phyloP scores from a whole-genome alignment of 2,797 vertebrate species.

The Lateolabrax maculatus region DNA sequence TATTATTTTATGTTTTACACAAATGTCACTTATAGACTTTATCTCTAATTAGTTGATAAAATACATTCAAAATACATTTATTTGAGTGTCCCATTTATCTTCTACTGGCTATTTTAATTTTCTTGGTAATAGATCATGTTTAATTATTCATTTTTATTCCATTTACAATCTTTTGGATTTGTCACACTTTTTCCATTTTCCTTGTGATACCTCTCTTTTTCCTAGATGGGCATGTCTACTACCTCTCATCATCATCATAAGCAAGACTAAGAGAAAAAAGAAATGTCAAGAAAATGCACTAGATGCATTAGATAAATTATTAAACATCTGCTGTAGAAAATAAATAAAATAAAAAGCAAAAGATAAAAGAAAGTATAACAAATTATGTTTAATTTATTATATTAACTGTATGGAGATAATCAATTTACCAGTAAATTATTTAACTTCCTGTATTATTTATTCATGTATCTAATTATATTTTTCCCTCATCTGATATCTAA shows the following conservation, averaged over 20 bases:
- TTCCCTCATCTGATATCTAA: neutral
- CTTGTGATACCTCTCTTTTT: neutral
- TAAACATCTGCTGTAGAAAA: constrained; percentile 3
- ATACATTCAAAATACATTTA: neutral
- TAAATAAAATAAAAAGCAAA: constrained; percentile 10
- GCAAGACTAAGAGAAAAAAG: neutral
- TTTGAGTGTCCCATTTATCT: neutral
- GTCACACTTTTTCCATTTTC: neutral
- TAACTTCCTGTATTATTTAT: neutral
- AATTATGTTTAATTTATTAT: too few relatives aligned
- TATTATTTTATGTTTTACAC: too few relatives aligned
- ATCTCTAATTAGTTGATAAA: neutral
- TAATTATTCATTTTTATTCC: neutral
- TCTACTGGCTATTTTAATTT: neutral
- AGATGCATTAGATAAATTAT: neutral
- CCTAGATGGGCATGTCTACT: neutral
- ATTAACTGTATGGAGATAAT: neutral
- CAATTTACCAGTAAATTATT: constrained; percentile 1
- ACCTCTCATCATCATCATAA: neutral
- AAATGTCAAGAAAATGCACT: neutral
- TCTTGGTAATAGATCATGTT: neutral
- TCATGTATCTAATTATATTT: neutral
- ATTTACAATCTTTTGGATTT: constrained; percentile 7
- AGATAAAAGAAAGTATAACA: neutral
- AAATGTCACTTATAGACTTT: too few relatives aligned